Conservation (phyloP, 1,140 invertebrate genomes). For the Drosophila virilis region DNA sequence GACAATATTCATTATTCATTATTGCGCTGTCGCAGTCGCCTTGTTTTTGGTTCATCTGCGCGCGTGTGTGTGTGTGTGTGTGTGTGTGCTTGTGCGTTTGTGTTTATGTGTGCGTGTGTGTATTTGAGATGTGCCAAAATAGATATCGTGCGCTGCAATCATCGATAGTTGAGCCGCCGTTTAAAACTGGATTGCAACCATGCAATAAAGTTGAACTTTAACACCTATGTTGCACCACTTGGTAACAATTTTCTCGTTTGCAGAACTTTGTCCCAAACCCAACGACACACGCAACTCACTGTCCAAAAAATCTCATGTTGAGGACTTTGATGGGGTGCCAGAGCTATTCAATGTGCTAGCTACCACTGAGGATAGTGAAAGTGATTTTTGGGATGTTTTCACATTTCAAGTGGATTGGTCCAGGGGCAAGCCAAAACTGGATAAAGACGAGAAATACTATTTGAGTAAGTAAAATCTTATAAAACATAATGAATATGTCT, state of each 20-base stretch:
- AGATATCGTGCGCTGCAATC: conserved; percentile 9
- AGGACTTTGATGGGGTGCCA: conserved; percentile 92
- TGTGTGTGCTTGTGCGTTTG: conserved; percentile 30
- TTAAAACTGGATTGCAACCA: conserved; percentile 19
- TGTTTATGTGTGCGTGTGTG: conserved; percentile 20
- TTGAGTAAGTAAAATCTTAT: conserved; percentile 58
- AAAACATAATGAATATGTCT: neutral
- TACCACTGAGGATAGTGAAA: conserved; percentile 85
- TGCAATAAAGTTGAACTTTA: conserved; percentile 16
- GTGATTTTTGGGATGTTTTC: conserved; percentile 89
- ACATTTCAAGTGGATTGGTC: conserved; percentile 90
- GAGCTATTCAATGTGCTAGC: conserved; percentile 93
- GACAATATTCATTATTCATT: conserved; percentile 54
- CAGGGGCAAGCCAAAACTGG: conserved; percentile 72
- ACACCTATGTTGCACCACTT: conserved; percentile 3
- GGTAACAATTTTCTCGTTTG: conserved; percentile 29
- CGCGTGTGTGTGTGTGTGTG: conserved; percentile 18
- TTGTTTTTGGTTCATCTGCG: conserved; percentile 47
- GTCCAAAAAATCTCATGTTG: conserved; percentile 93
- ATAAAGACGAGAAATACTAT: conserved; percentile 77
- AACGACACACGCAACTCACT: conserved; percentile 90
- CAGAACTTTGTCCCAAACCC: conserved; percentile 94
- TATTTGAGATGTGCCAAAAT: conserved; percentile 31
- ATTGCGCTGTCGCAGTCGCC: conserved; percentile 40
- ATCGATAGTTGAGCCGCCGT: conserved; percentile 68